These are phyloP conservation scores for Stenodera caucasica DNA, from an alignment of 2,888 invertebrate species.

Conservation along the genomic window DNA sequence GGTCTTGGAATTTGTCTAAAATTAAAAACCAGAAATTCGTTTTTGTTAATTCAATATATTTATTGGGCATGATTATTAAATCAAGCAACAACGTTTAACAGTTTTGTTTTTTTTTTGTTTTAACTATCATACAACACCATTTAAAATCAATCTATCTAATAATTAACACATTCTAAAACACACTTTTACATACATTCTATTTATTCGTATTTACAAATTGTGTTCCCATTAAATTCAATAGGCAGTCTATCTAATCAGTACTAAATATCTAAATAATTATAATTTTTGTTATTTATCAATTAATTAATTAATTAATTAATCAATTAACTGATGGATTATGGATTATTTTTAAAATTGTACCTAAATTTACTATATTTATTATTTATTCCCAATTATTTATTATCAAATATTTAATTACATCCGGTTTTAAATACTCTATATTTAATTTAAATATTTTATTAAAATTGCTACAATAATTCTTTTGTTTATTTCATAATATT, in stretches of 20 bases:
- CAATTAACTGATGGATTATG: no score
- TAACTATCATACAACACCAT: conserved; percentile 38
- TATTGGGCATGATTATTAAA: conserved; percentile 58
- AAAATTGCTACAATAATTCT: conserved; percentile 10
- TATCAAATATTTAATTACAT: conserved; percentile 20
- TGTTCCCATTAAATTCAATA: conserved; percentile 43
- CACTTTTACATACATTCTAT: conserved; percentile 31
- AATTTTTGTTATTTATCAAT: conserved; percentile 17
- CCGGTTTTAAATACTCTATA: conserved; percentile 20
- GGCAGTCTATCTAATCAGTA: conserved; percentile 32
- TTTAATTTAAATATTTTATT: conserved; percentile 7
- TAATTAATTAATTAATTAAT: conserved; percentile 20
- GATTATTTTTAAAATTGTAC: no score
- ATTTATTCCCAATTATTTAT: no score
- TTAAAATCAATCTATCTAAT: conserved; percentile 26
- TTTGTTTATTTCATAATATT: conserved; percentile 30
- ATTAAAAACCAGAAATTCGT: no score
- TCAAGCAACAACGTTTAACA: conserved; percentile 55
- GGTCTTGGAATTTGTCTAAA: no score
- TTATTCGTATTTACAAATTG: conserved; percentile 33
- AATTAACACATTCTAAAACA: conserved; percentile 37
- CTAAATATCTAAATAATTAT: conserved; percentile 13
- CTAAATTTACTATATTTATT: no score
- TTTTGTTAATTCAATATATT: conserved; percentile 24
- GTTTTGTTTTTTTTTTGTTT: conserved; percentile 19